Conservation (phyloP, 2,888 invertebrate species). For the Melanchra persicariae region DNA sequence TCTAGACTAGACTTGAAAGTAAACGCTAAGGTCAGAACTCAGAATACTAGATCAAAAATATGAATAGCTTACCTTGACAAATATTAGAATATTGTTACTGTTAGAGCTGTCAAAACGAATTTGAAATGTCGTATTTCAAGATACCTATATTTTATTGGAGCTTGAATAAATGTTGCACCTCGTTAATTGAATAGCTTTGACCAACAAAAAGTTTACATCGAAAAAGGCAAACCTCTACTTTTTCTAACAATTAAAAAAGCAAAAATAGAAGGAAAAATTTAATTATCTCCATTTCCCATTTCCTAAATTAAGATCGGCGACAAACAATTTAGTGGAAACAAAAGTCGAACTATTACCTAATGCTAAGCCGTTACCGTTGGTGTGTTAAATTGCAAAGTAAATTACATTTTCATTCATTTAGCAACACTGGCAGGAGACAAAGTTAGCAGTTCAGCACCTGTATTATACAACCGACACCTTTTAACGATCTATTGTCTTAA, state of each 20-base stretch:
- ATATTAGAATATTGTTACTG: constrained; percentile 56
- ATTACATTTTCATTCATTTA: constrained; percentile 67
- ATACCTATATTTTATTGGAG: constrained; percentile 16
- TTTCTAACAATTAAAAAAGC: neutral
- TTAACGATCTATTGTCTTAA: constrained; percentile 76
- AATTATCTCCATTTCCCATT: constrained; percentile 6
- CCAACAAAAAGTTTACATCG: neutral
- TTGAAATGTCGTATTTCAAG: constrained; percentile 27
- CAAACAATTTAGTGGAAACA: constrained; percentile 36
- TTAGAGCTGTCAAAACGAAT: constrained; percentile 40
- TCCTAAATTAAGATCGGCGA: constrained; percentile 19
- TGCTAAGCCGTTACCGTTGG: constrained; percentile 50
- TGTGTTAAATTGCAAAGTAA: constrained; percentile 68
- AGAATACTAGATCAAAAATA: constrained; percentile 60
- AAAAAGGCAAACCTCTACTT: neutral
- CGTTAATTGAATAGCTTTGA: neutral
- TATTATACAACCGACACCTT: constrained; percentile 67
- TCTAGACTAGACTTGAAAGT: constrained; percentile 70
- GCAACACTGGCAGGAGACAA: constrained; percentile 60
- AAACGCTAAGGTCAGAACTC: constrained; percentile 67
- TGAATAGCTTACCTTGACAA: constrained; percentile 62
- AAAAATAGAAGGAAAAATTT: neutral
- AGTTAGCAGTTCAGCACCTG: constrained; percentile 54
- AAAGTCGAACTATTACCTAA: constrained; percentile 62
- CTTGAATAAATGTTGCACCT: constrained; percentile 6